phyloP scores from a whole-genome alignment of 2,113 vertebrate genomes.

The Xenotilapia leptura region DNA sequence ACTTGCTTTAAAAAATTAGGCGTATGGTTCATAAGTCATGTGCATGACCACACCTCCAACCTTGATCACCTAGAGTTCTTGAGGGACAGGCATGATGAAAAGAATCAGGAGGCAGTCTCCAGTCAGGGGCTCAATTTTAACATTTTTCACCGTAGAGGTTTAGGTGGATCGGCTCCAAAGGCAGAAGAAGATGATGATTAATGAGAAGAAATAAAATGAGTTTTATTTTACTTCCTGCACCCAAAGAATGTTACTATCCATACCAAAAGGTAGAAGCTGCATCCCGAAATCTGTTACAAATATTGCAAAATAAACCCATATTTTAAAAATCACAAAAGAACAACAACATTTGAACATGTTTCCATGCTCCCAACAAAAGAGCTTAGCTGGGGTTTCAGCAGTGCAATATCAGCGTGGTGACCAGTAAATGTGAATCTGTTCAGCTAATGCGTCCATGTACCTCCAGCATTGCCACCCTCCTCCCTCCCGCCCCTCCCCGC shows the following conservation, averaged over 20 bases:
- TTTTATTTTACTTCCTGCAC: background rate
- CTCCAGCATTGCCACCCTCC: conserved; percentile 15
- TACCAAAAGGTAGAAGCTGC: background rate
- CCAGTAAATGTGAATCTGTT: background rate
- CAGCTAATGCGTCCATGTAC: background rate
- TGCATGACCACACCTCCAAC: background rate
- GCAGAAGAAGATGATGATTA: background rate
- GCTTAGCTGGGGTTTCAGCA: background rate
- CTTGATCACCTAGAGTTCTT: background rate
- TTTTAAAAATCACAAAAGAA: background rate
- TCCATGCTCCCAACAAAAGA: background rate
- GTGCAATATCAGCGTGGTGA: background rate
- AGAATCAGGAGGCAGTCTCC: background rate
- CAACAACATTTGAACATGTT: background rate
- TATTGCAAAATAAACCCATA: background rate
- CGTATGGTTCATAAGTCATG: background rate
- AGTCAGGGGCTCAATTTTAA: background rate
- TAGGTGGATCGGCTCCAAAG: background rate
- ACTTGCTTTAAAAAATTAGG: background rate
- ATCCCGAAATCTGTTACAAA: background rate
- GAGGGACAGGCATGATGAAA: background rate
- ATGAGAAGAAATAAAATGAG: background rate
- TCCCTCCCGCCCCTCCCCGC: background rate
- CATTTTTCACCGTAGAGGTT: background rate
- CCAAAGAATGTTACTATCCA: background rate